Evolutionary conservation across 2,797 vertebrate genomes (phyloP).

Genomic region (Erpetoichthys calabaricus): DNA sequence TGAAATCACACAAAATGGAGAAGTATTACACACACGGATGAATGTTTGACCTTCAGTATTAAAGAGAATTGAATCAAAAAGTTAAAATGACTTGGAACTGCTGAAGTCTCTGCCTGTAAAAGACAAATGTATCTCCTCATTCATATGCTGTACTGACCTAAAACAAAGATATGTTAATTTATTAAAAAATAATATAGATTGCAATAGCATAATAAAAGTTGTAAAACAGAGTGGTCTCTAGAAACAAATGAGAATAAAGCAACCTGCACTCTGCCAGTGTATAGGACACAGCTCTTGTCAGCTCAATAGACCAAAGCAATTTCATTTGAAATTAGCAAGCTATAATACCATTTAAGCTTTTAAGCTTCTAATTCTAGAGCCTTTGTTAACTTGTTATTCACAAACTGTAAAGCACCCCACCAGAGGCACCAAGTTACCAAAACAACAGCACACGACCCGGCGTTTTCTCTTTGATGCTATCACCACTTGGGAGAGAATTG

Average conservation of each 20-base stretch:
- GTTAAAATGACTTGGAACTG: too few species aligned
- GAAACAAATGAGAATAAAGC: neutral
- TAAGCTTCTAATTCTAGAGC: constrained; percentile 48
- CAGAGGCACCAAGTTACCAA: constrained; percentile 25
- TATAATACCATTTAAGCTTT: constrained; percentile 38
- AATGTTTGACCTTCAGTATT: too few species aligned
- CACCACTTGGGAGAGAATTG: constrained; percentile 22
- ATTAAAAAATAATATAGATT: too few species aligned
- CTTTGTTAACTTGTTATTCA: constrained; percentile 36
- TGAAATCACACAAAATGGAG: too few species aligned
- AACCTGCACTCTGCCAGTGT: constrained; percentile 18
- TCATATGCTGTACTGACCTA: too few species aligned
- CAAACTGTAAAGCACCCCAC: constrained; percentile 14
- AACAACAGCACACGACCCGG: constrained; percentile 11
- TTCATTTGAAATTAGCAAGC: constrained; percentile 38
- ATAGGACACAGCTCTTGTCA: constrained; percentile 16
- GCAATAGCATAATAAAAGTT: too few species aligned
- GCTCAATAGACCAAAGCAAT: constrained; percentile 22
- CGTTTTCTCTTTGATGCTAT: constrained; percentile 20
- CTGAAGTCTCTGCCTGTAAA: too few species aligned
- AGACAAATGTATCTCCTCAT: too few species aligned
- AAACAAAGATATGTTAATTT: too few species aligned
- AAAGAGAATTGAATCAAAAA: too few species aligned
- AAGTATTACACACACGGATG: too few species aligned
- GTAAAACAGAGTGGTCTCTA: neutral